Percentiles rank a stretch among this genome's conserved stretches.
These are phyloP conservation scores for Heliothis virescens DNA, from an alignment of 1,140 invertebrate genomes.

Conservation along the genomic window DNA sequence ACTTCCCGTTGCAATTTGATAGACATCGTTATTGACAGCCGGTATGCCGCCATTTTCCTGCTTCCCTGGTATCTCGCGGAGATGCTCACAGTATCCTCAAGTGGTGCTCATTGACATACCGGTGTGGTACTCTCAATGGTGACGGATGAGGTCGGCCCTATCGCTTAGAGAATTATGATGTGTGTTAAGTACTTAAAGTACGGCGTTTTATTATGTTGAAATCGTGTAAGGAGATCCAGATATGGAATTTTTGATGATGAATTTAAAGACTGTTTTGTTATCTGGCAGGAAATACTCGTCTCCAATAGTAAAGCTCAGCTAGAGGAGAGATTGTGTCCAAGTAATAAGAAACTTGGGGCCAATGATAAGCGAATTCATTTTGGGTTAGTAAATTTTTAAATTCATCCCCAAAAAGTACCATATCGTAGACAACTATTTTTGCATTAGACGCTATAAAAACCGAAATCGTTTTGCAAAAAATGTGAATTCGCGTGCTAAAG, in stretches of 20 bases:
- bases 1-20: constrained; percentile 38
- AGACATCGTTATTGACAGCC: constrained; percentile 37
- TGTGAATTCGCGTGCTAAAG: background rate
- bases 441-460: too few species aligned
- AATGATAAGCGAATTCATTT: too few species aligned
- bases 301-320: background rate
- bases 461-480: background rate
- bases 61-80: constrained; percentile 14
- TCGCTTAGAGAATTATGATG: constrained; percentile 31
- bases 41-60: constrained; percentile 20
- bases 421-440: too few species aligned
- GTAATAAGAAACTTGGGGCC: too few species aligned
- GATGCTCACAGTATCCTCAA: constrained; percentile 49
- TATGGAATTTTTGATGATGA: background rate
- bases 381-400: too few species aligned
- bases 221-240: background rate
- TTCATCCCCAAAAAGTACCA: too few species aligned
- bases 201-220: background rate
- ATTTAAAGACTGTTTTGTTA: background rate
- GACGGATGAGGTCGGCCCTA: constrained; percentile 41
- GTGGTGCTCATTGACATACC: constrained; percentile 44
- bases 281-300: background rate
- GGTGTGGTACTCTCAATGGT: constrained; percentile 46
- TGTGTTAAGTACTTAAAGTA: background rate
- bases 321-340: too few species aligned